These are phyloP conservation scores for Ericerus pela DNA, from an alignment of 1,140 invertebrate species.

Conservation along the genomic window DNA sequence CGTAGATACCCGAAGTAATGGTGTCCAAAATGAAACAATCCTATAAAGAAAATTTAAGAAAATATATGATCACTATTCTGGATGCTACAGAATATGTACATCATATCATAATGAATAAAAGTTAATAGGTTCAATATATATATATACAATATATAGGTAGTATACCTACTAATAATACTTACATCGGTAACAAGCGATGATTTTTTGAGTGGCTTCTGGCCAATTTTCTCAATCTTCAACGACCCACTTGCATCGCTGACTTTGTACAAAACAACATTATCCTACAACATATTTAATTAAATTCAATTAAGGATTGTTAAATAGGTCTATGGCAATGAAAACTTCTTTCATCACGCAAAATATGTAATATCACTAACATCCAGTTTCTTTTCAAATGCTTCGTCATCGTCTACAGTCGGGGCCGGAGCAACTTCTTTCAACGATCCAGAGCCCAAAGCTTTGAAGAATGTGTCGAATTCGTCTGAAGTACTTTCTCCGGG, in stretches of 20 bases:
- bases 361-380: slow-evolving; percentile 25
- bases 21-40: slow-evolving; percentile 77
- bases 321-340: neutral
- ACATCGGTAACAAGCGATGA: slow-evolving; percentile 55
- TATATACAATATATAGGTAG: slow-evolving; percentile 11
- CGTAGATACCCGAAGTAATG: slow-evolving; percentile 61
- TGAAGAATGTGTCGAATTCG: slow-evolving; percentile 53
- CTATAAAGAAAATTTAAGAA: slow-evolving; percentile 30
- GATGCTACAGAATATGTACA: neutral
- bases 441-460: slow-evolving; percentile 51
- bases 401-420: slow-evolving; percentile 48
- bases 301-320: neutral
- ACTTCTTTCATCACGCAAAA: neutral
- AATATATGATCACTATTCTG: neutral
- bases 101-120: slow-evolving; percentile 1
- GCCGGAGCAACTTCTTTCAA: slow-evolving; percentile 49
- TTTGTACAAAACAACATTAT: slow-evolving; percentile 43
- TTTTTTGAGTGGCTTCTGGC: slow-evolving; percentile 50
- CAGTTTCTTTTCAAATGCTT: slow-evolving; percentile 34
- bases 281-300: slow-evolving; percentile 28
- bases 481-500: slow-evolving; percentile 45
- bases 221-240: slow-evolving; percentile 45
- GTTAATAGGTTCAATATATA: slow-evolving; percentile 6
- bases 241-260: slow-evolving; percentile 52
- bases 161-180: slow-evolving; percentile 24